A percentile compares a stretch with the other conserved stretches of the same genome.
phyloP scores from a whole-genome alignment of 2,797 vertebrate species.

The Scarus forsteni region DNA sequence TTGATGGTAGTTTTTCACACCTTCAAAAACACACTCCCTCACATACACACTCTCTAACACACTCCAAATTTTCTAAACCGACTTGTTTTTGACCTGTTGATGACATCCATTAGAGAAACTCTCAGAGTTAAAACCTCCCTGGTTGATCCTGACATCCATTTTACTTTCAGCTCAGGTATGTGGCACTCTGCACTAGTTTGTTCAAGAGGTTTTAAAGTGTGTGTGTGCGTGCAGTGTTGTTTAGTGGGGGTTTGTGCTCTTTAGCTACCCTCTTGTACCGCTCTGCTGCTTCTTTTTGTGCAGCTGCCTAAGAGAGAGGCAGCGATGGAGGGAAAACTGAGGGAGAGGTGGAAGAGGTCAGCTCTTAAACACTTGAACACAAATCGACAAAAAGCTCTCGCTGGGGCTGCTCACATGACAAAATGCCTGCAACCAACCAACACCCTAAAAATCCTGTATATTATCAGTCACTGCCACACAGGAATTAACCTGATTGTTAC shows the following conservation, averaged over 20 bases:
- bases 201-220: conserved; percentile 37
- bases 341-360: conserved; percentile 20
- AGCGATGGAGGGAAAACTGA: conserved; percentile 17
- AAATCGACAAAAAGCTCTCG: conserved; percentile 50
- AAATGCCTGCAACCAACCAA: neutral
- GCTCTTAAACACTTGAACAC: conserved; percentile 44
- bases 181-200: conserved; percentile 35
- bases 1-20: neutral
- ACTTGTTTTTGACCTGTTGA: conserved; percentile 43
- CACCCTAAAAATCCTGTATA: neutral
- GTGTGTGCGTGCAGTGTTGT: conserved; percentile 7
- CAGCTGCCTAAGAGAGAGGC: conserved; percentile 24
- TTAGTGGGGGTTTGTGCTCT: conserved; percentile 37
- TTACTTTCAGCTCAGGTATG: conserved; percentile 68
- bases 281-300: conserved; percentile 53
- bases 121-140: conserved; percentile 38
- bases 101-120: conserved; percentile 57
- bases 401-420: conserved; percentile 13
- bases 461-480: neutral
- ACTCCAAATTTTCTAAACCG: conserved; percentile 23
- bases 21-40: neutral
- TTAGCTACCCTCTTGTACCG: conserved; percentile 40
- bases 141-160: conserved; percentile 55
- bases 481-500: no score
- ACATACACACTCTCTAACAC: conserved; percentile 4